Conservation (phyloP, 2,113 vertebrate genomes). For the Nesospiza acunhae region DNA sequence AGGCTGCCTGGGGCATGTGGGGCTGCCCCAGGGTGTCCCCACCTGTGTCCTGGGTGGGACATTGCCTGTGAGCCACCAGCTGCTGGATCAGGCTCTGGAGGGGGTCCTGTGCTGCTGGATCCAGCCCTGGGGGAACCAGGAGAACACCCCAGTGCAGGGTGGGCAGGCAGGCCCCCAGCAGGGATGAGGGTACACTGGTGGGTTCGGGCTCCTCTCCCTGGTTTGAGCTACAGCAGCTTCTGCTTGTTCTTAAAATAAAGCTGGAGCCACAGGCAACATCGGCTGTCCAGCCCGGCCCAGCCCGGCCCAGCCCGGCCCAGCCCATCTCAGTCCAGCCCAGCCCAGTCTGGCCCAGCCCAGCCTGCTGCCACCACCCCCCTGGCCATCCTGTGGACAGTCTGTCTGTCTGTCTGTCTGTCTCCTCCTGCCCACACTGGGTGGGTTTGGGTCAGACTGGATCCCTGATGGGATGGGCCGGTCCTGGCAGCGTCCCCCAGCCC, state of each 20-base stretch:
- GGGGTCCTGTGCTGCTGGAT: background rate
- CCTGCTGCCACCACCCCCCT: fast-evolving
- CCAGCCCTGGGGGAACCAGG: fast-evolving
- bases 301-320: no score
- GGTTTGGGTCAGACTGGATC: background rate
- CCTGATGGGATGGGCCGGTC: background rate
- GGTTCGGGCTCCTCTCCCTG: background rate
- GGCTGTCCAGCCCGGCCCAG: no score
- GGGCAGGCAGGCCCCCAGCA: background rate
- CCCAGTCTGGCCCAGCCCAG: no score
- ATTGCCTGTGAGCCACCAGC: background rate
- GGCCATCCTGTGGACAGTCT: background rate
- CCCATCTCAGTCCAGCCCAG: fast-evolving
- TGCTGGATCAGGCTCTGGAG: background rate
- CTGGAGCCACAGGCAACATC: fast-evolving
- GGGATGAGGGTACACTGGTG: fast-evolving
- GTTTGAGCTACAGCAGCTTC: background rate
- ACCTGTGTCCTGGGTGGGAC: fast-evolving
- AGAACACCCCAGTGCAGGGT: fast-evolving
- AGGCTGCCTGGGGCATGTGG: background rate
- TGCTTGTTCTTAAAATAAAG: conserved; percentile 6
- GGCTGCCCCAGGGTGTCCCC: background rate
- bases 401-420: fast-evolving
- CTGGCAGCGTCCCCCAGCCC: background rate
- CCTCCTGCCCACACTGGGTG: background rate